phyloP scores from a whole-genome alignment of 1,140 invertebrate genomes.

The Drosophila pseudoananassae region DNA sequence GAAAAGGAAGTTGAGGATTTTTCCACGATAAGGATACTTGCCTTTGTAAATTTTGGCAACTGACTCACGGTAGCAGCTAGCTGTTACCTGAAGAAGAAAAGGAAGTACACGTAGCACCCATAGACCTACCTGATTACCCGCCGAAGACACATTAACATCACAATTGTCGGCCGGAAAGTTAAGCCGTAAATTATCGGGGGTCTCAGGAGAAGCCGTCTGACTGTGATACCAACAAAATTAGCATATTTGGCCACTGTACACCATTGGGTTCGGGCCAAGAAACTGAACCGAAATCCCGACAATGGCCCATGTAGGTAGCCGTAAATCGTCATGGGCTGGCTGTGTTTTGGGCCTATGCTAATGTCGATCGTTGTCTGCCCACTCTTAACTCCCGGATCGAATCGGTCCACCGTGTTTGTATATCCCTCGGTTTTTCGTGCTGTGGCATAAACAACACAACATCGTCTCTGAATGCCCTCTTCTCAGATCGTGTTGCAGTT shows the following conservation, averaged over 20 bases:
- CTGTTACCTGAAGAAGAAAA: conserved; percentile 35
- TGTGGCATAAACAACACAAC: conserved; percentile 74
- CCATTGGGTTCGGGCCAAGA: conserved; percentile 21
- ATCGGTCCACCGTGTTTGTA: conserved; percentile 26
- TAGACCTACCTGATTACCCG: conserved; percentile 45
- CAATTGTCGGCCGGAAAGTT: conserved; percentile 55
- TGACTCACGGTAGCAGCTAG: conserved; percentile 35
- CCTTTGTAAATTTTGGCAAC: conserved; percentile 44
- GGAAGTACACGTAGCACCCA: conserved; percentile 12
- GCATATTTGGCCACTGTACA: conserved; percentile 70
- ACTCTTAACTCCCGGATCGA: conserved; percentile 41
- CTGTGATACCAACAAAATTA: conserved; percentile 65
- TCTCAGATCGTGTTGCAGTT: conserved; percentile 53
- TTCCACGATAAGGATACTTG: conserved; percentile 9
- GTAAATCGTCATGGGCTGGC: conserved; percentile 53
- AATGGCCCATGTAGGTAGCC: conserved; percentile 58
- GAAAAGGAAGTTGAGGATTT: conserved; percentile 42
- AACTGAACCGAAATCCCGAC: conserved; percentile 26
- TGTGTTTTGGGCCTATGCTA: conserved; percentile 44
- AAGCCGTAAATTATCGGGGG: conserved; percentile 65
- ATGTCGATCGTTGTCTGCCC: conserved; percentile 49
- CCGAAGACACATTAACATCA: conserved; percentile 57
- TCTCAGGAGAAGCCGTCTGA: conserved; percentile 21
- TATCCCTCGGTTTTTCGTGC: conserved; percentile 52
- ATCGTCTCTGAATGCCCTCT: not conserved